These are phyloP conservation scores for Novumbra hubbsi DNA, from an alignment of 2,797 vertebrate genomes.

Conservation along the genomic window DNA sequence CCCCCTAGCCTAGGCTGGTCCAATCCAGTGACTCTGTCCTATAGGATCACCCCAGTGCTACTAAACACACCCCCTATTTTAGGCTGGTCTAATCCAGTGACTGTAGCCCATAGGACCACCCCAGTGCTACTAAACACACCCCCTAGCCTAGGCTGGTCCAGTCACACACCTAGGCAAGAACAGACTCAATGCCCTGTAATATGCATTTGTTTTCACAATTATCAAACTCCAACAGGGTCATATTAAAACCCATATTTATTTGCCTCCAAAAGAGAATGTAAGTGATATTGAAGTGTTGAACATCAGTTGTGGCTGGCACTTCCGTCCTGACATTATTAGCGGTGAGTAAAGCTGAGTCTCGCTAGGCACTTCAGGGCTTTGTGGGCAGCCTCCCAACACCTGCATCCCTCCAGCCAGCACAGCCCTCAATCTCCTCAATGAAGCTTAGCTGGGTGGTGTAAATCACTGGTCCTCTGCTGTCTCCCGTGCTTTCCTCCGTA, in stretches of 20 bases:
- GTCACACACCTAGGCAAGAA: neutral
- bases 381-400: constrained; percentile 25
- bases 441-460: constrained; percentile 19
- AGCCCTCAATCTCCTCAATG: constrained; percentile 19
- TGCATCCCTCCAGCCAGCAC: constrained; percentile 8
- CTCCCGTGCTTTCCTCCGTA: neutral
- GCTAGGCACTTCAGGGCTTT: constrained; percentile 38
- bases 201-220: neutral
- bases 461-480: neutral
- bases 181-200: neutral
- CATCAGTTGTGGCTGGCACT: constrained; percentile 44
- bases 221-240: neutral
- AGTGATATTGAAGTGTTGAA: constrained; percentile 33
- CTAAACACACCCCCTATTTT: too few species aligned
- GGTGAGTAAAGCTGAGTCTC: constrained; percentile 21
- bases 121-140: neutral
- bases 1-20: neutral
- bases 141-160: neutral
- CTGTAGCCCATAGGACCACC: neutral
- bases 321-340: constrained; percentile 26
- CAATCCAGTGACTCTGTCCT: too few species aligned
- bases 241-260: neutral
- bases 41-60: too few species aligned
- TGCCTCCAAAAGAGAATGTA: neutral
- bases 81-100: too few species aligned